A percentile compares a stretch with the other conserved stretches of the same genome.
These are phyloP conservation scores for Hemibagrus wyckioides DNA, from an alignment of 2,113 vertebrate genomes.

Conservation along the genomic window DNA sequence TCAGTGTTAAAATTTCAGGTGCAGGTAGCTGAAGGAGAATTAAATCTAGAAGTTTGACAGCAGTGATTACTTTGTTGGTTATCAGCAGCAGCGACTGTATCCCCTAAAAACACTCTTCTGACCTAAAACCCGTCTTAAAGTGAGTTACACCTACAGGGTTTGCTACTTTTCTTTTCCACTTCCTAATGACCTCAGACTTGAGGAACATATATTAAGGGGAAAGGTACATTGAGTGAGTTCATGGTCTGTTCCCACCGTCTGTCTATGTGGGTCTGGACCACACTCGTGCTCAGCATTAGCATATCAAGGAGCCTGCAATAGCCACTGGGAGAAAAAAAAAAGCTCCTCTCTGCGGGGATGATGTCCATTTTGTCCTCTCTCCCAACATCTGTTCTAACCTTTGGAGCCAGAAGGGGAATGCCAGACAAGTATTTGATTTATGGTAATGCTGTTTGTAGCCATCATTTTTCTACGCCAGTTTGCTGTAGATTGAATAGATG, in stretches of 20 bases:
- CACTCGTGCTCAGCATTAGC: slow-evolving; percentile 87
- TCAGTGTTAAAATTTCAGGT: not conserved
- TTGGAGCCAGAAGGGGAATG: slow-evolving; percentile 93
- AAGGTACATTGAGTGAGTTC: slow-evolving; percentile 76
- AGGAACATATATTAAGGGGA: slow-evolving; percentile 78
- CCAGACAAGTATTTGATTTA: slow-evolving; percentile 90
- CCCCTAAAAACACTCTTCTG: not conserved
- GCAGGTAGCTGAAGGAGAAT: not conserved
- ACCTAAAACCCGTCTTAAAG: not conserved
- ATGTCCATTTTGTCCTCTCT: slow-evolving; percentile 90
- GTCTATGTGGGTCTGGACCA: slow-evolving; percentile 83
- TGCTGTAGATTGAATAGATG: slow-evolving; percentile 52
- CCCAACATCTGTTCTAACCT: slow-evolving; percentile 93
- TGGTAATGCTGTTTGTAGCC: slow-evolving; percentile 80
- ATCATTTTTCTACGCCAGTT: slow-evolving; percentile 69
- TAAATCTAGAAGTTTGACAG: not conserved
- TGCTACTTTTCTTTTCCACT: slow-evolving; percentile 44
- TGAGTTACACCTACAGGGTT: not conserved
- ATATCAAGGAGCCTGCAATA: slow-evolving; percentile 93
- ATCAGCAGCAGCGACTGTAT: not conserved
- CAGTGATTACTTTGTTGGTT: slow-evolving; percentile 15
- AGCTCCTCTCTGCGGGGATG: slow-evolving; percentile 84
- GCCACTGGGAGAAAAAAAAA: slow-evolving; percentile 78
- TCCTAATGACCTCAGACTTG: slow-evolving; percentile 68
- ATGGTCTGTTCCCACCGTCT: slow-evolving; percentile 86